Evolutionary conservation across 30 jellyfish, hydroid and myxozoan species (phyloP).

Genomic region (Nemopilema nomurai): DNA sequence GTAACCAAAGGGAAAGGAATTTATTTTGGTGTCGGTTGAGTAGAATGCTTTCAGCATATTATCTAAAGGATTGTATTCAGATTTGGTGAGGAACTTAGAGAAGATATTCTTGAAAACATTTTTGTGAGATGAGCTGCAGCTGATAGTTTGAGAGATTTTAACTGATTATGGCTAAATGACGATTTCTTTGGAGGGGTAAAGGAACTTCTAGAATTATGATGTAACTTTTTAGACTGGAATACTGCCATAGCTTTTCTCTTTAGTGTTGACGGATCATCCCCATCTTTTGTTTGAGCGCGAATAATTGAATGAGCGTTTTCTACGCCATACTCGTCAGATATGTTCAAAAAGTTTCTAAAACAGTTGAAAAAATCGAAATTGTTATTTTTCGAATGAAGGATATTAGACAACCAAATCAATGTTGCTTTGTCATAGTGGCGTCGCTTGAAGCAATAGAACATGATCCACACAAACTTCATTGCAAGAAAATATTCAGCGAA

Average conservation of each 20-base stretch:
- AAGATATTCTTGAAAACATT: constrained; percentile 4
- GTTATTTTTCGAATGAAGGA: not conserved
- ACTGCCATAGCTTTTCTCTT: constrained; percentile 7
- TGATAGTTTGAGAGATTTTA: constrained; percentile 3
- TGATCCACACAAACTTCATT: constrained; percentile 2
- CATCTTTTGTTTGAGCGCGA: constrained; percentile 16
- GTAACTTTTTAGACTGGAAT: constrained; percentile 1
- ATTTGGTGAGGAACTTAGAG: not conserved
- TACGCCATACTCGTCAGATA: not conserved
- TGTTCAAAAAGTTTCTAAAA: not conserved
- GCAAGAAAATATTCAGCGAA: not conserved
- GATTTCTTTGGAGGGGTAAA: constrained; percentile 12
- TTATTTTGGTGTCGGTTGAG: constrained; percentile 1
- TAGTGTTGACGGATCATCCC: constrained; percentile 9
- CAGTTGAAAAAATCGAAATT: not conserved
- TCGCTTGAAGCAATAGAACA: constrained; percentile 24
- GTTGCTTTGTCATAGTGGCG: constrained; percentile 35
- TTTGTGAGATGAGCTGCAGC: not conserved
- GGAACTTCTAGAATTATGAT: constrained; percentile 1
- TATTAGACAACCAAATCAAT: constrained; percentile 2
- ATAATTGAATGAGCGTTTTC: constrained; percentile 1
- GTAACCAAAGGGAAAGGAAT: not conserved
- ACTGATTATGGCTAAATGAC: not conserved
- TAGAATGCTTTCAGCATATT: not conserved
- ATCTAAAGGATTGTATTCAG: constrained; percentile 1